phyloP scores from a whole-genome alignment of 2,797 vertebrate species.

The Protosalanx chinensis region DNA sequence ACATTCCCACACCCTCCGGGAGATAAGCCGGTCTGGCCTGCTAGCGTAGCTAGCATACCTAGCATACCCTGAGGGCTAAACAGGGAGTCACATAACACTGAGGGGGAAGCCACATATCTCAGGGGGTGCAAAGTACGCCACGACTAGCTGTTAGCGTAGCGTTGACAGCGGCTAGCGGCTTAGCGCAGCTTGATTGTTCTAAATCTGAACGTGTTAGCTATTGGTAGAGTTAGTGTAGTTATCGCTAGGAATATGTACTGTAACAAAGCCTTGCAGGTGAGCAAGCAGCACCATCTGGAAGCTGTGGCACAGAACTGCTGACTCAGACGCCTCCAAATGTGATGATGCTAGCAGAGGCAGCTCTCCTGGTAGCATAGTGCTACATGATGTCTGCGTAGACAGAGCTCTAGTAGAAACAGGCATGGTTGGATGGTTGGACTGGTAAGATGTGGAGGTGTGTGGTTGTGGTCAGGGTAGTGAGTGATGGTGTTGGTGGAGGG shows the following conservation, averaged over 20 bases:
- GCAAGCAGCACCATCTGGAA: constrained; percentile 37
- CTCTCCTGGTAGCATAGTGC: constrained; percentile 21
- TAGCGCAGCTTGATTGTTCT: too few relatives aligned
- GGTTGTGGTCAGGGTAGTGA: background rate
- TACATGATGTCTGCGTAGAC: constrained; percentile 15
- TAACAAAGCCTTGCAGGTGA: constrained; percentile 11
- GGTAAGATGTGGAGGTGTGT: background rate
- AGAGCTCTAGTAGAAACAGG: constrained; percentile 13
- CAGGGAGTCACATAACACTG: constrained; percentile 35
- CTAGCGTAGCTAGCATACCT: background rate
- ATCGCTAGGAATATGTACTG: constrained; percentile 26
- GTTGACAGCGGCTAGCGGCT: too few relatives aligned
- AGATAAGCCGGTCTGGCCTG: constrained; percentile 48
- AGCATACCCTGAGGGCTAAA: constrained; percentile 42
- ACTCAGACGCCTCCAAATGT: constrained; percentile 9
- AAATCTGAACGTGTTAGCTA: too few relatives aligned
- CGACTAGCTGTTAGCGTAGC: too few relatives aligned
- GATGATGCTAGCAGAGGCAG: too few relatives aligned
- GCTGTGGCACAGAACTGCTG: constrained; percentile 21
- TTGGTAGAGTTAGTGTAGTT: constrained; percentile 28
- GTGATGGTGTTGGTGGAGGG: background rate
- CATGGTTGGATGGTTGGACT: background rate
- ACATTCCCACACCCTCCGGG: constrained; percentile 38
- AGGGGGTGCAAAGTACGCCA: background rate
- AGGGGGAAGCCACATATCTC: constrained; percentile 1